Conservation (phyloP, 2,888 invertebrate species). For the Linyphia triangularis region DNA sequence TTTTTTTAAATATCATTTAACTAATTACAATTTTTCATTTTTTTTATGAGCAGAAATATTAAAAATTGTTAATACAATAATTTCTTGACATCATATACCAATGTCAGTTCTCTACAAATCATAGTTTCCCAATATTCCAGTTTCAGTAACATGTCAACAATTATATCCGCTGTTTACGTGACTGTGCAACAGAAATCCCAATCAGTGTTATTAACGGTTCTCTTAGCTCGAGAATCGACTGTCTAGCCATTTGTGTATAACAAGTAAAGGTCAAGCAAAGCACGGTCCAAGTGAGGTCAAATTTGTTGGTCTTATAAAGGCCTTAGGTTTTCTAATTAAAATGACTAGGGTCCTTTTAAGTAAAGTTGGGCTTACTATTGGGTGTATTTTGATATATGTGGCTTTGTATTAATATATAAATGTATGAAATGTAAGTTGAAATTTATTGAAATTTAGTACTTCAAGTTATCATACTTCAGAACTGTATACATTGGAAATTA, state of each 20-base stretch:
- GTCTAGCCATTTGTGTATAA: constrained; percentile 30
- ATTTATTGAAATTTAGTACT: too few species aligned
- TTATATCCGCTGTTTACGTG: constrained; percentile 31
- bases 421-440: too few species aligned
- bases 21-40: too few species aligned
- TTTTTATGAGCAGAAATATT: too few species aligned
- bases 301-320: neutral
- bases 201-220: constrained; percentile 55
- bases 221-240: constrained; percentile 40
- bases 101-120: constrained; percentile 15
- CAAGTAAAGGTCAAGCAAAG: constrained; percentile 11
- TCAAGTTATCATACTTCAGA: too few species aligned
- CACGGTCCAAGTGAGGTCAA: neutral
- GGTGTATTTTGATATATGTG: too few species aligned
- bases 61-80: too few species aligned
- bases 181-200: constrained; percentile 48
- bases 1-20: too few species aligned
- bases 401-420: too few species aligned
- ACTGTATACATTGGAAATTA: too few species aligned
- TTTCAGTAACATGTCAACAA: constrained; percentile 57
- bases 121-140: constrained; percentile 40
- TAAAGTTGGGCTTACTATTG: neutral
- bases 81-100: too few species aligned
- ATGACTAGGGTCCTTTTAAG: neutral
- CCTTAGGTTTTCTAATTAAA: constrained; percentile 20